These are phyloP conservation scores for Catharus fuscescens DNA, from an alignment of 2,113 vertebrate genomes.

Conservation along the genomic window DNA sequence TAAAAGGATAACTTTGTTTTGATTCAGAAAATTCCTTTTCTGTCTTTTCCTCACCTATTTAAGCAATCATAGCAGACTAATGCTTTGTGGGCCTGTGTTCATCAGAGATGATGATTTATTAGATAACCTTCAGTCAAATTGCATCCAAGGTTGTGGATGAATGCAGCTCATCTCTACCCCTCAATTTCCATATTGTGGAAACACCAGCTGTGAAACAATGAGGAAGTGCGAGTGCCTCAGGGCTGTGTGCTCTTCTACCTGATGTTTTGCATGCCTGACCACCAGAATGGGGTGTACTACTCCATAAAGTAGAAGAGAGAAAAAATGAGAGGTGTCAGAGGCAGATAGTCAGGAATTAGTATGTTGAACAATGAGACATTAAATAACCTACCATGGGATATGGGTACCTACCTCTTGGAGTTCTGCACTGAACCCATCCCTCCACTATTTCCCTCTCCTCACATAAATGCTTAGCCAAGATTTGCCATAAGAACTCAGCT, in stretches of 20 bases:
- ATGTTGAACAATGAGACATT: background rate
- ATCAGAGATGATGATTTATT: background rate
- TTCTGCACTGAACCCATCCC: background rate
- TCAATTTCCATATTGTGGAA: background rate
- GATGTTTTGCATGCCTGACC: background rate
- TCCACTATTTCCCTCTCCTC: background rate
- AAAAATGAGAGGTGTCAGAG: background rate
- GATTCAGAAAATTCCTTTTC: background rate
- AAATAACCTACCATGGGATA: background rate
- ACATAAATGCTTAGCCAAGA: background rate
- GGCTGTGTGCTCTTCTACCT: background rate
- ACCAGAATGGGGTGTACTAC: background rate
- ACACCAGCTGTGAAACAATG: background rate
- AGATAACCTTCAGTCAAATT: background rate
- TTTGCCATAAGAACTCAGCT: background rate
- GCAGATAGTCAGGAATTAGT: background rate
- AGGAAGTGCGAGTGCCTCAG: background rate
- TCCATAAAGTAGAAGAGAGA: background rate
- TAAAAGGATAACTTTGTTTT: background rate
- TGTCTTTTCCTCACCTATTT: background rate
- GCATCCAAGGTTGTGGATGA: background rate
- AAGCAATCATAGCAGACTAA: background rate
- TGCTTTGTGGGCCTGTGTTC: background rate
- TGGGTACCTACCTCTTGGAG: background rate
- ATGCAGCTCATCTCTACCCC: background rate